Evolutionary conservation across 2,113 vertebrate genomes (phyloP), one percentile per base, ranked within the genome.

Genomic region (Platysteira castanea): DNA sequence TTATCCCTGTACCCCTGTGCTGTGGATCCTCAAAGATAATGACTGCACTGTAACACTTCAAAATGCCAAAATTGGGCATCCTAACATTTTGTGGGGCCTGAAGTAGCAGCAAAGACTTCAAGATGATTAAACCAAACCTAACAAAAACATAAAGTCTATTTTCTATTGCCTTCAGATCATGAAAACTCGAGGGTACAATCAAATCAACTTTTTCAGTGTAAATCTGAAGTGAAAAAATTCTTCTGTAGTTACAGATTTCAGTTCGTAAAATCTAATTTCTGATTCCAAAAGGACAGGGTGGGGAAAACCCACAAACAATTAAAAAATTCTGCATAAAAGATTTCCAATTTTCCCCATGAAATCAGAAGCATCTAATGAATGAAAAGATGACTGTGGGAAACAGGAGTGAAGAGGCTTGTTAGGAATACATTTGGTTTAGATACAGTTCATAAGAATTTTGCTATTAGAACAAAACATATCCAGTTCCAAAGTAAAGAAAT

Each of bases 261-360:
- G 4, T 64, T 74, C 0, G 2, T 39, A 10, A 84, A 76, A 10
- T 42, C 47, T 69, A 4, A 15, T 56, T 84, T 80, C 33, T 47
- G 18, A 42, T 60, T 74, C 50, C 19, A 74, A 56, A 82, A 73
- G 9, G 4, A 21, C 3, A 10, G 12, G 42, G 7, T 11, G 10
- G 0, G 0, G 4, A 23, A 30, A 65, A 42, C 7, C 2, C 19
- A 90, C 17, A 52, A 42, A 64, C 2, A 61, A n/a, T n/a, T n/a
- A n/a, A n/a, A n/a, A n/a, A n/a, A n/a, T n/a, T n/a, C n/a, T n/a
- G n/a, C 33, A 33, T 31, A 50, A 37, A 56, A 21, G 8, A 11
- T 44, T 78, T 57, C 22, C 2, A 52, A 0, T 67, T 67, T 80
- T 22, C 64, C 11, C 31, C 59, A 9, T 59, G 44, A 84, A 91